Evolutionary conservation across 2,113 vertebrate genomes (phyloP).

Genomic region (Chaenocephalus aceratus): DNA sequence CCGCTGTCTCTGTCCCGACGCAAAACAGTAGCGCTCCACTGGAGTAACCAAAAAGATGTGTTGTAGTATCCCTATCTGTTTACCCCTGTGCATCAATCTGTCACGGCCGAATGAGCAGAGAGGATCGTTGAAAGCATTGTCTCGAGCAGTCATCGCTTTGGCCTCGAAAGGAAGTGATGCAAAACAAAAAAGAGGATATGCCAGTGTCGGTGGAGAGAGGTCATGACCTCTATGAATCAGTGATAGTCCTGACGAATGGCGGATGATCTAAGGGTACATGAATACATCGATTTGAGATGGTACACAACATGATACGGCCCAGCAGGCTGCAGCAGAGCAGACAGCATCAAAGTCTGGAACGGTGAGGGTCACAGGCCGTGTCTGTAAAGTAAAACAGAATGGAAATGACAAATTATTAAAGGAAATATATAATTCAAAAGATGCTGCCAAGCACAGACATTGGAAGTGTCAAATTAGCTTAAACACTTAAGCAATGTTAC

Average conservation of each 20-base stretch:
- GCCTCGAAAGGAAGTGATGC: conserved; percentile 68
- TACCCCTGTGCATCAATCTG: conserved; percentile 67
- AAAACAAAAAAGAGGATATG: conserved; percentile 47
- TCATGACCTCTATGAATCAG: conserved; percentile 65
- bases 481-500: conserved; percentile 36
- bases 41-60: conserved; percentile 67
- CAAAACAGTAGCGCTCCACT: conserved; percentile 45
- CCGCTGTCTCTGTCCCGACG: conserved; percentile 39
- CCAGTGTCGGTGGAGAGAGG: conserved; percentile 40
- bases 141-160: conserved; percentile 45
- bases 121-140: conserved; percentile 66
- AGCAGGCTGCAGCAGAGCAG: conserved; percentile 46
- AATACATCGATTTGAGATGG: conserved; percentile 57
- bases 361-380: conserved; percentile 39
- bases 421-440: conserved; percentile 4
- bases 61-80: conserved; percentile 64
- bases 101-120: conserved; percentile 57
- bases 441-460: background rate
- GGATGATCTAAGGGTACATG: conserved; percentile 53
- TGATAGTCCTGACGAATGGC: conserved; percentile 24
- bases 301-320: conserved; percentile 42
- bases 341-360: conserved; percentile 42
- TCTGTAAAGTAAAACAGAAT: background rate
- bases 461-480: conserved; percentile 35
- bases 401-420: conserved; percentile 1